Evolutionary conservation across 2,113 vertebrate genomes (phyloP), one percentile per base, ranked within the genome.

Genomic region (Periophthalmus modestus): DNA sequence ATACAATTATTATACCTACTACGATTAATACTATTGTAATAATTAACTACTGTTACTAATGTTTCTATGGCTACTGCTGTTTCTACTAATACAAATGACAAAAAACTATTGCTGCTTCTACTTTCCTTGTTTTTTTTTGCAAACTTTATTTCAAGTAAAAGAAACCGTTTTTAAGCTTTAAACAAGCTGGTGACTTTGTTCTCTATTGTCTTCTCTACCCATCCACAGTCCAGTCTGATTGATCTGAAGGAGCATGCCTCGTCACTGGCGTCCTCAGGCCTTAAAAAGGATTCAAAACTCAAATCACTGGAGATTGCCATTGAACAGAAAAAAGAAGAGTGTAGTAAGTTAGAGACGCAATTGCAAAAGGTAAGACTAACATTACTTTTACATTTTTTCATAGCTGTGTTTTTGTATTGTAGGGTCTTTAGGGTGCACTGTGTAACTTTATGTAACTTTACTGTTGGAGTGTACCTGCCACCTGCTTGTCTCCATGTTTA

Each of bases 321-420:
- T 34, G 98, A 99, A 90, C 98, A 99, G 94, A 99, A 99, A 93
- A 98, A 98, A 91, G 98, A 99, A 87, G 98, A 99, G 92, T 99
- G 97, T 92, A 98, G 93, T 95, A 99, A 98, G 93, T 94, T 99
- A 94, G 97, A 99, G 94, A 97, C 96, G 54, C 98, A 99, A 93
- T 93, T 99, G 73, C 93, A 94, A 80, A 94, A 94, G 93, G 94
- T 94, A 82, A 6, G 91, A 79, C 50, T 71, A 47, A 12, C 28
- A 34, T 62, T 62, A 62, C 15, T 14, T 24, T 62, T 33, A 58
- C 9, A 16, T 33, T 28, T 4, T 33, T 61, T 34, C 1, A 18
- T 16, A 43, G 28, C 59, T 16, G 7, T 7, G 24, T 61, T 14
- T 15, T 28, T 59, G 12, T 24, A 55, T 55, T 21, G 7, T 58